Evolutionary conservation across 2,888 invertebrate genomes (phyloP).

Genomic region (Incurvaria masculella): DNA sequence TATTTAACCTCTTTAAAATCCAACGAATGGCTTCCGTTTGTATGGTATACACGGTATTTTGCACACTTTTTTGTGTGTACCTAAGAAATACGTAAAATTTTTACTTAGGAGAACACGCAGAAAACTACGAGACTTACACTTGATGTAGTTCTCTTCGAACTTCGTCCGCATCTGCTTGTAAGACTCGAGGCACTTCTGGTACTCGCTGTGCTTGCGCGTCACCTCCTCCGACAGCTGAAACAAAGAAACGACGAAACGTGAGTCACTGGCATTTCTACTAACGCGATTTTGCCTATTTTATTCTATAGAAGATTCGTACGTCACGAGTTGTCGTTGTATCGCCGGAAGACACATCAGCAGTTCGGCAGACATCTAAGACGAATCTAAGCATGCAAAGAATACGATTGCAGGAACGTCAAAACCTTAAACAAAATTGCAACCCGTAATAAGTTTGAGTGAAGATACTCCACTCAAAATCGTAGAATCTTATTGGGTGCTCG

Average conservation of each 20-base stretch:
- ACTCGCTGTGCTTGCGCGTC: slow-evolving; percentile 81
- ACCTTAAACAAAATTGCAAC: no score
- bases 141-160: slow-evolving; percentile 91
- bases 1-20: slow-evolving; percentile 6
- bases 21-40: background rate
- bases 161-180: slow-evolving; percentile 86
- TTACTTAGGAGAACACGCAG: background rate
- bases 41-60: slow-evolving; percentile 1
- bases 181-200: slow-evolving; percentile 86
- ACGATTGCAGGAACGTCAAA: no score
- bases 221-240: slow-evolving; percentile 87
- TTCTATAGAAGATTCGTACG: no score
- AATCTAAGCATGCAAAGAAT: no score
- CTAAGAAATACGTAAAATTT: slow-evolving; percentile 1
- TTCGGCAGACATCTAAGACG: no score
- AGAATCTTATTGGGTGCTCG: no score
- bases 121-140: slow-evolving; percentile 63
- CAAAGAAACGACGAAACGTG: slow-evolving; percentile 26
- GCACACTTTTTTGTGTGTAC: background rate
- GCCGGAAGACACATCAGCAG: no score
- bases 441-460: no score
- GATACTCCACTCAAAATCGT: no score
- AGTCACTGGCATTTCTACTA: no score
- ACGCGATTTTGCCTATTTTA: no score
- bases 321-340: no score